Conservation (phyloP, 2,797 vertebrate genomes). For the Xenentodon cancila region DNA sequence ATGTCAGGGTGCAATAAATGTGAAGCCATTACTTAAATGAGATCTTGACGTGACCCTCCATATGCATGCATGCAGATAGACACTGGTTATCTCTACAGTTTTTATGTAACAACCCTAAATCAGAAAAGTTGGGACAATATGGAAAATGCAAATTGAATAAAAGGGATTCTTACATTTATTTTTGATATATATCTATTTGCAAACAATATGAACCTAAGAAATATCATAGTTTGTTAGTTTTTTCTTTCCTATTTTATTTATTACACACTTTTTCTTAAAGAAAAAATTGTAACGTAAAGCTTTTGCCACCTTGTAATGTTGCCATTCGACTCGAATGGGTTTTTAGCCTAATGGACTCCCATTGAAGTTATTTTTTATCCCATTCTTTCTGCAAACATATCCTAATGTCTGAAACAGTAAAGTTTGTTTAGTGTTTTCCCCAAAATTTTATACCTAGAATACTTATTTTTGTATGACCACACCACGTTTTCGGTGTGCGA, state of each 20-base stretch:
- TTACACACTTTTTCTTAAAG: neutral
- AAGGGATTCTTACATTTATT: neutral
- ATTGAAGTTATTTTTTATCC: no score
- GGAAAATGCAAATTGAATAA: neutral
- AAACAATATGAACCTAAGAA: neutral
- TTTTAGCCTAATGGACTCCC: no score
- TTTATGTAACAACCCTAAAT: neutral
- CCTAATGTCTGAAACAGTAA: no score
- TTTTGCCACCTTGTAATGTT: no score
- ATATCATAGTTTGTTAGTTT: neutral
- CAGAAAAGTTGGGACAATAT: neutral
- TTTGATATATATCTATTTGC: no score
- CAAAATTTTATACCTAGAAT: no score
- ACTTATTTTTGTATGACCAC: no score
- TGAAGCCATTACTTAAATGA: conserved; percentile 82
- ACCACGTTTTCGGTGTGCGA: no score
- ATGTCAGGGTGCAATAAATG: conserved; percentile 70
- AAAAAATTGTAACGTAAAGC: no score
- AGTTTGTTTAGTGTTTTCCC: no score
- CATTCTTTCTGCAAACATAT: no score
- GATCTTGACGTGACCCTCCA: conserved; percentile 71
- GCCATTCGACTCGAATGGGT: no score
- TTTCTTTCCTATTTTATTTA: neutral
- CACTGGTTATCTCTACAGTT: conserved; percentile 17
- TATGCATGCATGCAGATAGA: conserved; percentile 39